Conservation (phyloP, 2,888 invertebrate species). For the Dysmachus trigonus region DNA sequence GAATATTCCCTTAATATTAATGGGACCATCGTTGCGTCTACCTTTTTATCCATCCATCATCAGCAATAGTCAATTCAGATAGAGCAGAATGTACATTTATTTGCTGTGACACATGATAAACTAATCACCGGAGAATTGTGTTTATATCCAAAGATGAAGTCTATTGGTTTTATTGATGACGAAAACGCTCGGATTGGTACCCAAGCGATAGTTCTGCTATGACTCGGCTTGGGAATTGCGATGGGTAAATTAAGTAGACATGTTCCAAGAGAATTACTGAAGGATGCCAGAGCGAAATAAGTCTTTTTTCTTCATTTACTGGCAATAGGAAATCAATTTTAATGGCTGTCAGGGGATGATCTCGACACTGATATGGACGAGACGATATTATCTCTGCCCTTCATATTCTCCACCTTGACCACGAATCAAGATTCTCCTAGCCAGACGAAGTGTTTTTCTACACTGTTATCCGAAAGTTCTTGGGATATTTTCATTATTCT, state of each 20-base stretch:
- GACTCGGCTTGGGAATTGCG: background rate
- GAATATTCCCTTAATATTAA: too few relatives aligned
- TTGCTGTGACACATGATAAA: background rate
- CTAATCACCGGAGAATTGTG: background rate
- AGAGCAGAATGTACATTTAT: background rate
- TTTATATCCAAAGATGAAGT: background rate
- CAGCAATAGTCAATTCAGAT: background rate
- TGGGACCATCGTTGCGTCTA: background rate
- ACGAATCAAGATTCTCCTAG: background rate
- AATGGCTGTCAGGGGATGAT: conserved; percentile 42
- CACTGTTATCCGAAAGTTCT: background rate
- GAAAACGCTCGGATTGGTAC: background rate
- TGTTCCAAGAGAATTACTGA: background rate
- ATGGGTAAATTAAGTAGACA: background rate
- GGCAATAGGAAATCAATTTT: conserved; percentile 40
- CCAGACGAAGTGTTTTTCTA: background rate
- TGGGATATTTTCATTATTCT: background rate
- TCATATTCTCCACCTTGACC: background rate
- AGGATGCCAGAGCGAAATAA: background rate
- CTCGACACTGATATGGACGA: conserved; percentile 32
- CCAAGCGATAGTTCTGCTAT: background rate
- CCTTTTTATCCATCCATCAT: background rate
- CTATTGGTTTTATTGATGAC: background rate
- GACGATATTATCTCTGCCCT: conserved; percentile 7
- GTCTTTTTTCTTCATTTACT: background rate